Evolutionary conservation across 2,113 vertebrate genomes (phyloP).

Genomic region (Indicator indicator): DNA sequence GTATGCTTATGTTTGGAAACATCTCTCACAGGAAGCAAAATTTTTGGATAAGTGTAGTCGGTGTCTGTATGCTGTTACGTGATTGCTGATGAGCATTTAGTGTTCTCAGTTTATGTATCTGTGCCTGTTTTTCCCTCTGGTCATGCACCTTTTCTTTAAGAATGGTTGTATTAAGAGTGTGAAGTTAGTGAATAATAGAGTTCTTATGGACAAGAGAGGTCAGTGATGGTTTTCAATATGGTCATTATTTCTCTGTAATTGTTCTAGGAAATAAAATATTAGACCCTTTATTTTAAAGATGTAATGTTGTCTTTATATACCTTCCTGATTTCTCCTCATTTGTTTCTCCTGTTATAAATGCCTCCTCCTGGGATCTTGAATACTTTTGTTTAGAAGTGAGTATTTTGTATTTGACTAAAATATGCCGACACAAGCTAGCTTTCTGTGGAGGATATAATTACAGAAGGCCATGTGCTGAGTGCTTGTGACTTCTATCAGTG

Average conservation of each 20-base stretch:
- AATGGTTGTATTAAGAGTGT: neutral
- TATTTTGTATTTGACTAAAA: conserved; percentile 19
- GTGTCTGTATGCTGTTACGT: neutral
- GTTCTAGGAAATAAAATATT: neutral
- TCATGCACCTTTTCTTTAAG: neutral
- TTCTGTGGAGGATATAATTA: conserved; percentile 31
- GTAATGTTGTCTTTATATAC: neutral
- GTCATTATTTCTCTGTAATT: neutral
- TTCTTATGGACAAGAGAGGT: neutral
- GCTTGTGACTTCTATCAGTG: neutral
- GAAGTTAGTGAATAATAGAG: neutral
- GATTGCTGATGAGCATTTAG: neutral
- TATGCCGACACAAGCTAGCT: neutral
- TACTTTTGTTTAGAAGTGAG: neutral
- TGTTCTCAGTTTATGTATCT: neutral
- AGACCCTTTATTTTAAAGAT: neutral
- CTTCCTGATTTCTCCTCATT: neutral
- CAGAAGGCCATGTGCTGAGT: neutral
- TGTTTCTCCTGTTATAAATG: neutral
- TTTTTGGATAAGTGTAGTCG: neutral
- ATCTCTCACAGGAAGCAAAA: neutral
- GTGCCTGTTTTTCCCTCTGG: neutral
- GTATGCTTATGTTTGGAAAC: neutral
- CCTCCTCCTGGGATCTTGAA: neutral
- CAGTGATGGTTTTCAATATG: neutral